Evolutionary conservation across 2,888 invertebrate genomes (phyloP).

Genomic region (Himalopsyche japonica): DNA sequence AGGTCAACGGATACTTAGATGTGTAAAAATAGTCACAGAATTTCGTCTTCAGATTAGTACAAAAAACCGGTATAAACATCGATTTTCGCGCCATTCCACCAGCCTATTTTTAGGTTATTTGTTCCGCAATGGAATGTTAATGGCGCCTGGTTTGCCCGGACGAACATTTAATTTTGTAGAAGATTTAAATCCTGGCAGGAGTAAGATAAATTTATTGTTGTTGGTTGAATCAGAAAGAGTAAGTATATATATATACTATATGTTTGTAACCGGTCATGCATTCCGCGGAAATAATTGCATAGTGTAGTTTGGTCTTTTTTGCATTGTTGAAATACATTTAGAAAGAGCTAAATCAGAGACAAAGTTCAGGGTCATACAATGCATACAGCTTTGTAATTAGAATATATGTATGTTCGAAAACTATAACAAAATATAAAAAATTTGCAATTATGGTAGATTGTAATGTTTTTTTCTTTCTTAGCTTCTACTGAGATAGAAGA

Average conservation of each 20-base stretch:
- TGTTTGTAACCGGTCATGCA: neutral
- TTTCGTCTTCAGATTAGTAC: neutral
- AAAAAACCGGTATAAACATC: neutral
- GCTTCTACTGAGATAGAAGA: too few relatives aligned
- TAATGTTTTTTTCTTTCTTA: too few relatives aligned
- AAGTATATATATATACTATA: neutral
- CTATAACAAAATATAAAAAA: too few relatives aligned
- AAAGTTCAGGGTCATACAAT: too few relatives aligned
- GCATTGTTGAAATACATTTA: neutral
- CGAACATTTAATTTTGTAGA: neutral
- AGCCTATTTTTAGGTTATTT: neutral
- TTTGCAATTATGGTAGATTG: too few relatives aligned
- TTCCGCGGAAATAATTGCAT: neutral
- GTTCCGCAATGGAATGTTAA: neutral
- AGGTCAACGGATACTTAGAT: neutral
- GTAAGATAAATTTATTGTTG: neutral
- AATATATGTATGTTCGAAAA: too few relatives aligned
- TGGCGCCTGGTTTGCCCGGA: neutral
- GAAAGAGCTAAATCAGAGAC: neutral
- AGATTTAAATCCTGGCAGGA: neutral
- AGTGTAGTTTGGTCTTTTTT: neutral
- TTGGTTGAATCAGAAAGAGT: neutral
- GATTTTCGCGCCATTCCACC: neutral
- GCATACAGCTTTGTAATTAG: too few relatives aligned
- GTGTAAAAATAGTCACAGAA: neutral